Percentiles rank a stretch among this genome's conserved stretches.
Conservation (phyloP, 2,797 vertebrate species). For the Benthosema pterotum region DNA sequence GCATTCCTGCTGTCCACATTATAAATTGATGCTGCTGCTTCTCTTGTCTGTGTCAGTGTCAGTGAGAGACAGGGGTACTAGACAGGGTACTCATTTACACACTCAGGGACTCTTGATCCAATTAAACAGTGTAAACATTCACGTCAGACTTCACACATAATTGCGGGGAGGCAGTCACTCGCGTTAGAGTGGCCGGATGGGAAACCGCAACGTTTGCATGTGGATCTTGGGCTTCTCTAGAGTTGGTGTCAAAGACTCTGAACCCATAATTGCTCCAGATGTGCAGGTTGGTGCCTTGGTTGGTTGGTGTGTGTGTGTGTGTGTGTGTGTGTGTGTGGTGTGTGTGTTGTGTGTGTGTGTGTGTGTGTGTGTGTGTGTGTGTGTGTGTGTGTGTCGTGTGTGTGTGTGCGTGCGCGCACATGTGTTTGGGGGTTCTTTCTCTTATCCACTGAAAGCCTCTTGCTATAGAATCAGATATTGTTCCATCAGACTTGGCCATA, state of each 20-base stretch:
- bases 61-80: conserved; percentile 21
- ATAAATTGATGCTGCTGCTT: conserved; percentile 12
- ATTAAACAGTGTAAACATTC: conserved; percentile 56
- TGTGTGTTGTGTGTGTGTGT: background rate
- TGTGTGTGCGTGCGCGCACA: background rate
- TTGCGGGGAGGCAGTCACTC: too few relatives aligned
- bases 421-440: background rate
- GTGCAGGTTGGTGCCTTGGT: too few relatives aligned
- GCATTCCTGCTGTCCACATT: conserved; percentile 6
- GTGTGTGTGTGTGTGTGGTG: background rate
- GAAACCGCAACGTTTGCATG: too few relatives aligned
- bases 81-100: conserved; percentile 58
- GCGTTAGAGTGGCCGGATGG: too few relatives aligned
- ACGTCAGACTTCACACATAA: conserved; percentile 34
- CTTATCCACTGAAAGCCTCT: conserved; percentile 25
- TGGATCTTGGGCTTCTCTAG: too few relatives aligned
- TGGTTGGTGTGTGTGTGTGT: background rate
- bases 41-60: conserved; percentile 6
- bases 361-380: background rate
- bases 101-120: conserved; percentile 57
- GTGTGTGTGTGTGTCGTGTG: background rate
- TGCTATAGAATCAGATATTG: conserved; percentile 17
- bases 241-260: too few relatives aligned
- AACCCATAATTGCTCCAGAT: too few relatives aligned
- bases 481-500: conserved; percentile 40